Evolutionary conservation across 2,888 invertebrate genomes (phyloP).

Genomic region (Tethea ocularis): DNA sequence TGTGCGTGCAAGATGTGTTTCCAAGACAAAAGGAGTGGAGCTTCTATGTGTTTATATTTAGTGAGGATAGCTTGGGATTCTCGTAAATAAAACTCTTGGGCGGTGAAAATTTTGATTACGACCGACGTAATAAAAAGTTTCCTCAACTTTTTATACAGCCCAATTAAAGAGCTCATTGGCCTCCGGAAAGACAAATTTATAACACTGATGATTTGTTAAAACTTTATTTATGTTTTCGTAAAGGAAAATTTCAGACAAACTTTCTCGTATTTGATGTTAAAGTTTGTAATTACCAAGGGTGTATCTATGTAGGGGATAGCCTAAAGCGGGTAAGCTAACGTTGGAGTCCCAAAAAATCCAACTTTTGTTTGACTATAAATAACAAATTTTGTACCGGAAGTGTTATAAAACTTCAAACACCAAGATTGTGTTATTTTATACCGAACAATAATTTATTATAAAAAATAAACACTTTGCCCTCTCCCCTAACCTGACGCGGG

Average conservation of each 20-base stretch:
- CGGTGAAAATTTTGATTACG: conserved; percentile 61
- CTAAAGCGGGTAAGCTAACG: too few species aligned
- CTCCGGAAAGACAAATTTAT: conserved; percentile 54
- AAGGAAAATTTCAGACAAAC: neutral
- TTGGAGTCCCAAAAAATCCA: too few species aligned
- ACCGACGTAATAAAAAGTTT: conserved; percentile 61
- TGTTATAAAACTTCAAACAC: too few species aligned
- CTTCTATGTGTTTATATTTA: neutral
- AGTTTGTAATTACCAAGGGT: neutral
- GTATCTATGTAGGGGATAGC: too few species aligned
- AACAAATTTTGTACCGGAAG: too few species aligned
- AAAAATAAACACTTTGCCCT: too few species aligned
- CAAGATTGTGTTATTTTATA: too few species aligned
- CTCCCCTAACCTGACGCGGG: too few species aligned
- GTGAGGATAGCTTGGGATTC: conserved; percentile 15
- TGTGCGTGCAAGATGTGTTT: neutral
- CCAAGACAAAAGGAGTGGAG: neutral
- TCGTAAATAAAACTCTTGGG: conserved; percentile 49
- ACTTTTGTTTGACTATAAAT: too few species aligned
- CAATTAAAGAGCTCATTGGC: conserved; percentile 56
- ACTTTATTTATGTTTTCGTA: conserved; percentile 5
- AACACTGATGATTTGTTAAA: conserved; percentile 47
- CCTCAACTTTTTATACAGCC: conserved; percentile 42
- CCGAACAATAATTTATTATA: too few species aligned
- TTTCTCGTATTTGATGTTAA: conserved; percentile 4